These are phyloP conservation scores for Caenorhabditis tropicalis DNA, from an alignment of 1,140 invertebrate species.

Conservation along the genomic window DNA sequence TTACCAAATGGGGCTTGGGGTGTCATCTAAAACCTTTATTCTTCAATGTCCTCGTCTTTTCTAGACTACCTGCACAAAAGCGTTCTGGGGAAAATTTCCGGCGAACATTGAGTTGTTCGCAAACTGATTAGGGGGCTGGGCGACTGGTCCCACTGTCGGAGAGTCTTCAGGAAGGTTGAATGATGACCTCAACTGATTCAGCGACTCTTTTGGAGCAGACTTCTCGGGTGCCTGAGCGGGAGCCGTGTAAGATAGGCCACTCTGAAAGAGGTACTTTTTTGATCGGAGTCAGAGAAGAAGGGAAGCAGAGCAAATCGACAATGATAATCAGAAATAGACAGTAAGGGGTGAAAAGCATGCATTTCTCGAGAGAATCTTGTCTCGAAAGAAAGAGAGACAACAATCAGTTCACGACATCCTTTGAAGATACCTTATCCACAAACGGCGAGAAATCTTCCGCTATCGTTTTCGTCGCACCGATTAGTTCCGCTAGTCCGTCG, in stretches of 20 bases:
- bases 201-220: slow-evolving; percentile 55
- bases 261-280: slow-evolving; percentile 52
- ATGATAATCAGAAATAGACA: background rate
- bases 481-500: slow-evolving; percentile 32
- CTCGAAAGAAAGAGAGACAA: background rate
- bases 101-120: slow-evolving; percentile 29
- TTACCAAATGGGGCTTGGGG: slow-evolving; percentile 1
- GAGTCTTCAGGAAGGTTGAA: slow-evolving; percentile 61
- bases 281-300: too few relatives aligned
- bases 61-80: background rate
- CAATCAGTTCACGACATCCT: background rate
- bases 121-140: background rate
- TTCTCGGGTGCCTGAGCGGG: slow-evolving; percentile 24
- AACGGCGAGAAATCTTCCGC: slow-evolving; percentile 36
- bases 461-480: background rate
- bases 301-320: too few relatives aligned
- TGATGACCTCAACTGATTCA: slow-evolving; percentile 65
- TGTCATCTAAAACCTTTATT: slow-evolving; percentile 13
- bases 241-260: slow-evolving; percentile 56
- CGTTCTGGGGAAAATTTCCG: background rate
- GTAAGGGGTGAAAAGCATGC: background rate
- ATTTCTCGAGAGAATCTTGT: background rate
- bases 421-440: background rate
- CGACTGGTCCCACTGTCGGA: slow-evolving; percentile 15
- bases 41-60: background rate